Base-by-base conservation (phyloP, 2,797 vertebrate genomes). In the Botia almorhae region DNA sequence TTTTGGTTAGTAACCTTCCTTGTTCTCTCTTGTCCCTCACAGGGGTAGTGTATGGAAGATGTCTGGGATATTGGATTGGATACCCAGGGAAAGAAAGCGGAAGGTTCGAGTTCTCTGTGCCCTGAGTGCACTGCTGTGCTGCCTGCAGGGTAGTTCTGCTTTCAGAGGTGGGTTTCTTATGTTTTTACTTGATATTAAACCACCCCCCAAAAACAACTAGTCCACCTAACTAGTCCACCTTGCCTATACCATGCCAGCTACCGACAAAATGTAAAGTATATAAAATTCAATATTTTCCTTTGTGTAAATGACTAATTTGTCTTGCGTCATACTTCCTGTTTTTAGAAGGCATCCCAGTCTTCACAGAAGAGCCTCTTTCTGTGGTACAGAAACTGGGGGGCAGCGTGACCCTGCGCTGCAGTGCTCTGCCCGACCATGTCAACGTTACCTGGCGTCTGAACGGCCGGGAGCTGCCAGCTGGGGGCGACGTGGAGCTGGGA, bases 351-450 rank as follows among this genome's bases (percentile, higher is more conserved):
- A 89, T 95, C 80, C 95, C 96, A 0, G 91, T 94, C 81, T 95
- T 99, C 89, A 94, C 89, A 0, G 95, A 97, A 26, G 96, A 98
- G 76, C 97, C 97, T 3, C 76, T 89, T 61, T 98, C 97, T 1
- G 93, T 95, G 36, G 97, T 99, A 86, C 97, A 99, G 92, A 99
- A 99, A 84, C 85, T 94, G 0, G 97, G 97, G 10, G 96, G 96
- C 75, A 90, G 93, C 0, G 96, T 98, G 83, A 95, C 90, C 76
- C 93, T 99, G 82, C 92, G 90, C 51, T 99, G 97, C 82, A 87
- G 91, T 2, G 96, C 93, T 55, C 93, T 91, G 0, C 97, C 97
- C 0, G 50, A 93, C 0, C 80, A 87, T 11, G 92, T 94, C 88
- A 95, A 93, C 82, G 90, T 97, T 83, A 96, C 92, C 80, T 99